These are phyloP conservation scores for Brachyrhaphis roseni DNA, from an alignment of 2,797 vertebrate species.

Conservation along the genomic window DNA sequence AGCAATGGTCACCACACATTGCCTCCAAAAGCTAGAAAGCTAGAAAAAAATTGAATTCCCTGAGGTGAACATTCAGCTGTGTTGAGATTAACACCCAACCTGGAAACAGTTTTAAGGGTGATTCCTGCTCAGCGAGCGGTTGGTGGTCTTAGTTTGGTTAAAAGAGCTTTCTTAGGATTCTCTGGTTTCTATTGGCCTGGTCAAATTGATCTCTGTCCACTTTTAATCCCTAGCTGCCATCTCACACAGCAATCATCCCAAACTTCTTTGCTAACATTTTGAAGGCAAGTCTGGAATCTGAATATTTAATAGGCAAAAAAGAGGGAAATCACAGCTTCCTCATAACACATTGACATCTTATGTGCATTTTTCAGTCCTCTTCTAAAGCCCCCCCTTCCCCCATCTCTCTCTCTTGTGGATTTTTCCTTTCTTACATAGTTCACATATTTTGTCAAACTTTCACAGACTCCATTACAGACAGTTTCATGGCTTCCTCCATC, in stretches of 20 bases:
- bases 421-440: slow-evolving; percentile 51
- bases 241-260: slow-evolving; percentile 74
- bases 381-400: slow-evolving; percentile 10
- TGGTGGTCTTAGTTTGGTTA: slow-evolving; percentile 69
- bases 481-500: slow-evolving; percentile 92
- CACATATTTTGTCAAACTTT: slow-evolving; percentile 82
- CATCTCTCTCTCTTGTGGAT: background rate
- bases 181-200: slow-evolving; percentile 64
- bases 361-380: slow-evolving; percentile 71
- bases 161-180: slow-evolving; percentile 75
- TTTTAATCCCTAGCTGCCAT: slow-evolving; percentile 80
- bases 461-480: slow-evolving; percentile 90
- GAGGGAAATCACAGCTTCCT: slow-evolving; percentile 78
- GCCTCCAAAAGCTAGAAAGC: slow-evolving; percentile 83
- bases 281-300: slow-evolving; percentile 79
- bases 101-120: slow-evolving; percentile 59
- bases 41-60: slow-evolving; percentile 79
- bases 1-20: slow-evolving; percentile 80
- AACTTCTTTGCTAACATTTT: slow-evolving; percentile 78
- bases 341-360: slow-evolving; percentile 63
- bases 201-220: slow-evolving; percentile 55
- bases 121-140: slow-evolving; percentile 62
- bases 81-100: slow-evolving; percentile 71
- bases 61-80: slow-evolving; percentile 85
- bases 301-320: slow-evolving; percentile 67